Conservation (phyloP, 2,888 invertebrate species). For the Sycophila texana region DNA sequence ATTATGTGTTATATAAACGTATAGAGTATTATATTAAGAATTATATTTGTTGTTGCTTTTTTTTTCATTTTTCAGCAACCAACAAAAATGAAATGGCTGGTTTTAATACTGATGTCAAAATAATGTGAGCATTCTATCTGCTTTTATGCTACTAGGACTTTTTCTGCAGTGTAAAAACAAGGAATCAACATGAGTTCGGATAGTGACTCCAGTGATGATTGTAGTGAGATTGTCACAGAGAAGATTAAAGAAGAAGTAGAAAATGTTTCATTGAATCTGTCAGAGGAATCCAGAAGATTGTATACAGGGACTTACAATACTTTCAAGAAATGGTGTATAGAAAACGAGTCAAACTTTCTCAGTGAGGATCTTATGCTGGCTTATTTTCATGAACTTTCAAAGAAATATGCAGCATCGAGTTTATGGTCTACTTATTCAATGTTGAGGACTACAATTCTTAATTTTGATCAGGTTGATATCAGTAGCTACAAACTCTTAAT, state of each 20-base stretch:
- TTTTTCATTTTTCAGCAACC: no score
- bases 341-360: not conserved
- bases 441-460: conserved; percentile 9
- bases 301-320: not conserved
- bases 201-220: conserved; percentile 1
- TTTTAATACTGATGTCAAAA: no score
- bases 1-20: no score
- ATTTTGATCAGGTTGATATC: conserved; percentile 12
- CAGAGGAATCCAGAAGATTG: not conserved
- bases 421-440: conserved; percentile 29
- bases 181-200: not conserved
- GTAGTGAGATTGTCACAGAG: not conserved
- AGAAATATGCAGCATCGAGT: conserved; percentile 13
- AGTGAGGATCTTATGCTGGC: not conserved
- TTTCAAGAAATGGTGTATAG: conserved; percentile 10
- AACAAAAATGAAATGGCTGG: no score
- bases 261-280: conserved; percentile 1
- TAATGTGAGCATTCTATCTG: no score
- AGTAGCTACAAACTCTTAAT: not conserved
- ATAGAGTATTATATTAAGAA: no score
- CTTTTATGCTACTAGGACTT: no score
- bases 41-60: no score
- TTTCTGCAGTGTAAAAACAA: not conserved
- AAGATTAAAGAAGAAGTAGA: not conserved
- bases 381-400: conserved; percentile 9